Base-by-base conservation (phyloP, 2,113 vertebrate species). In the Perca flavescens region DNA sequence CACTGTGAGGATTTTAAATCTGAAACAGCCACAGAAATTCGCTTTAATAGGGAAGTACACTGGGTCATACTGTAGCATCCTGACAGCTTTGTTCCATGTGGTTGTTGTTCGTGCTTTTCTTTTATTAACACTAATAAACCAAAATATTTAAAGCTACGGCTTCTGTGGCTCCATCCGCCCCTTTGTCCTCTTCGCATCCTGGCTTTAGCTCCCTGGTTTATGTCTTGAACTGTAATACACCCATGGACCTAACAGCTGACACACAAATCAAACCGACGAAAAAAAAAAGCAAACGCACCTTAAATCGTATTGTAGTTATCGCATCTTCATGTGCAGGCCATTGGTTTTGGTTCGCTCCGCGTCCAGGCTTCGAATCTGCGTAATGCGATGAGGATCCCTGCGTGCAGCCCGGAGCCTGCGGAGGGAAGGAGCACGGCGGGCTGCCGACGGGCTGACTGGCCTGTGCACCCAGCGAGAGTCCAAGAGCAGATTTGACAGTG, bases 161-260 rank as follows among this genome's bases (percentile, higher is more conserved):
- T 74, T 56, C 49, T 36, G 3, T 13, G 16, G n/a, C 71, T 78
- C 65, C 75, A 75, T 80, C 79, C 86, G 21, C 31, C 53, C 69
- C 79, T 89, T 89, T 91, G 89, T 90, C 83, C 79, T 81, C 73
- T 21, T 53, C 47, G 21, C 66, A 53, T 57, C 28, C 28, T 36
- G 25, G 65, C 28, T 84, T 28, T 6, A 34, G 31, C 78, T 56
- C 76, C 21, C 64, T 31, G 77, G 12, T 80, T 49, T 5, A n/a
- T 47, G 71, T 73, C 66, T 58, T 64, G 15, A 5, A 52, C 49
- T 53, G 72, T 49, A 7, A 69, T 12, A 6, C 68, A 77, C 40
- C 70, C 60, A 61, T 4, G 47, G 62, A 68, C 15, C 52, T 4
- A 56, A 71, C 78, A 88, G 84, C 83, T 86, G 87, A 79, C 50